Percentiles rank a stretch among this genome's conserved stretches.
Conservation (phyloP, 2,888 invertebrate genomes). For the Biston stratarius region DNA sequence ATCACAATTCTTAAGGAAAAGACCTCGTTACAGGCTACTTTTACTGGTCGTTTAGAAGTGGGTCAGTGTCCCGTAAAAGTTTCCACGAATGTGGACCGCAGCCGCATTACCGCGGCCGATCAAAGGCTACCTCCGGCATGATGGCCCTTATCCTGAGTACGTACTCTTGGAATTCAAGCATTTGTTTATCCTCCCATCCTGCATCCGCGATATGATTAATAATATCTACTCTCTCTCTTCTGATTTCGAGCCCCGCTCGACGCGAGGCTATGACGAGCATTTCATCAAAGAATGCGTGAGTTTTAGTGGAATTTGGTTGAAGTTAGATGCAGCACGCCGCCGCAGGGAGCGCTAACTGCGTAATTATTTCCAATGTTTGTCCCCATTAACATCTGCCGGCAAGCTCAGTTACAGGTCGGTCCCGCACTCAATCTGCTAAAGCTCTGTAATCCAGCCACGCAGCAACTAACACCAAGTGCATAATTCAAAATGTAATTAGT, state of each 20-base stretch:
- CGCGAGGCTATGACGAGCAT: constrained; percentile 36
- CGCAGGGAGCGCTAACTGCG: constrained; percentile 50
- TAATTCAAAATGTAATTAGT: constrained; percentile 51
- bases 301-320: constrained; percentile 51
- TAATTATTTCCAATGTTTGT: constrained; percentile 68
- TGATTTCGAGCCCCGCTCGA: constrained; percentile 48
- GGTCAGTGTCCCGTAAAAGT: constrained; percentile 83
- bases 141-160: constrained; percentile 64
- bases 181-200: constrained; percentile 59
- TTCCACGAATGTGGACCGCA: constrained; percentile 75
- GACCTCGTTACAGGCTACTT: constrained; percentile 65
- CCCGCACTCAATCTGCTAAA: constrained; percentile 50
- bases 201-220: constrained; percentile 43
- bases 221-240: constrained; percentile 26
- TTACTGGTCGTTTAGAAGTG: constrained; percentile 72
- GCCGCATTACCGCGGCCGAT: constrained; percentile 71
- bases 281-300: constrained; percentile 28
- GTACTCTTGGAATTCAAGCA: constrained; percentile 64
- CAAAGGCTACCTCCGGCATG: constrained; percentile 68
- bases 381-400: constrained; percentile 61
- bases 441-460: constrained; percentile 48
- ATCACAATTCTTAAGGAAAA: constrained; percentile 61
- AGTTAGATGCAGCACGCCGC: constrained; percentile 49
- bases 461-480: constrained; percentile 47
- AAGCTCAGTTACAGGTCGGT: constrained; percentile 50